Evolutionary conservation across 92 coral and sea anemone species (phyloP), one percentile per base, ranked within the genome.

Genomic region (Pocillopora grandis): DNA sequence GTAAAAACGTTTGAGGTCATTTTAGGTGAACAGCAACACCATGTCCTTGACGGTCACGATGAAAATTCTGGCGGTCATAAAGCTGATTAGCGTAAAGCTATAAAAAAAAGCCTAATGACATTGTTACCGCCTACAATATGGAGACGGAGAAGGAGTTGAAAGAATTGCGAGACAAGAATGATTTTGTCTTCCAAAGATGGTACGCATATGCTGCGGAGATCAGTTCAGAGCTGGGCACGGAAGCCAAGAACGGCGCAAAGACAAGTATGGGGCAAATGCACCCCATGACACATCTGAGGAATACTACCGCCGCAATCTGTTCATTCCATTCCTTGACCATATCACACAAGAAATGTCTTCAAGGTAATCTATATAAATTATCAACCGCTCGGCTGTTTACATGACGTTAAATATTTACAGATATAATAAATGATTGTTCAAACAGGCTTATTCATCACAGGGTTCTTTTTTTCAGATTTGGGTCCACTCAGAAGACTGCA

Each of bases 71-170:
- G 86, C 91, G 35, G 72, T 76, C 88, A 83, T 88, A n/a, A 83
- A 88, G 85, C 88, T 77, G 31, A 69, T 88, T 21, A 88, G 88
- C 81, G 35, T 83, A 18, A 88, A 82, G 66, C 85, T 88, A 42
- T 88, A 88, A 76, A 88, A 83, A 48, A 48, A 87, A 76, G 68
- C 83, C 91, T 31, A 82, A 88, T 88, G 91, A 88, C 80, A 83
- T 83, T 49, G 85, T 88, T 72, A 76, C 83, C 58, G 91, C 87
- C n/a, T 82, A 83, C 85, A 66, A 65, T 57, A 88, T 88, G 84
- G 76, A 82, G 15, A 72, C 83, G 60, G 72, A 78, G 79, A 88
- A 84, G 64, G 81, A 84, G 81, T 65, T 84, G 31, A 27, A 27
- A 27, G 31, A 27, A 27, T 27, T 72, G 58, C 66, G 90, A 73